Evolutionary conservation across 2,888 invertebrate species (phyloP).

Genomic region (Cephus pulcher): DNA sequence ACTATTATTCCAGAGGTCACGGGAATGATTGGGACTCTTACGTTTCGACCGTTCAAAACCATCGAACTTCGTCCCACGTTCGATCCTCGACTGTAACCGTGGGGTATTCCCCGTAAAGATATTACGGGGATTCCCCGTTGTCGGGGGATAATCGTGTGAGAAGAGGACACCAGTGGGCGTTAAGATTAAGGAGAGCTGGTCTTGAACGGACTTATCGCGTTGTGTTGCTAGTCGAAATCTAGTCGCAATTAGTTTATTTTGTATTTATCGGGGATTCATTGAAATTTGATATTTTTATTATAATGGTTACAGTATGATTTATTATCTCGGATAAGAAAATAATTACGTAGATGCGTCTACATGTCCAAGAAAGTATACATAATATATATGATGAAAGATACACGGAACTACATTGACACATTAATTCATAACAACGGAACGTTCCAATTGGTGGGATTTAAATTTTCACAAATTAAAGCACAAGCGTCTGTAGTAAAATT

Average conservation of each 20-base stretch:
- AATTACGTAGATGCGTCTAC: constrained; percentile 34
- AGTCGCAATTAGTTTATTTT: constrained; percentile 40
- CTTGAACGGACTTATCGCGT: constrained; percentile 2
- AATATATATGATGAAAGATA: constrained; percentile 23
- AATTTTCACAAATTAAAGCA: not conserved
- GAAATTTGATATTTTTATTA: constrained; percentile 38
- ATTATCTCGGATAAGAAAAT: constrained; percentile 20
- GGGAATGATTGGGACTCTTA: not conserved
- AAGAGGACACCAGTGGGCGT: not conserved
- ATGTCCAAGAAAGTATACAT: constrained; percentile 44
- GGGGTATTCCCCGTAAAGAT: not conserved
- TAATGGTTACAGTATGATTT: constrained; percentile 8
- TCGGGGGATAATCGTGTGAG: not conserved
- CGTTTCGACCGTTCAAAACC: constrained; percentile 8
- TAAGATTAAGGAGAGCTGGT: not conserved
- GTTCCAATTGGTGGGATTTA: not conserved
- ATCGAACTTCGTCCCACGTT: not conserved
- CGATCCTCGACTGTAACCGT: not conserved
- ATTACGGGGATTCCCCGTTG: not conserved
- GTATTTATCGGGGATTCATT: constrained; percentile 29
- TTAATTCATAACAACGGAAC: not conserved
- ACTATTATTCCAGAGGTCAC: constrained; percentile 1
- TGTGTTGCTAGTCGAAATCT: constrained; percentile 36
- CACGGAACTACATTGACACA: not conserved
- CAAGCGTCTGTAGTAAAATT: not conserved